Conservation (phyloP, 1,140 invertebrate genomes). For the Hormaphis cornu region DNA sequence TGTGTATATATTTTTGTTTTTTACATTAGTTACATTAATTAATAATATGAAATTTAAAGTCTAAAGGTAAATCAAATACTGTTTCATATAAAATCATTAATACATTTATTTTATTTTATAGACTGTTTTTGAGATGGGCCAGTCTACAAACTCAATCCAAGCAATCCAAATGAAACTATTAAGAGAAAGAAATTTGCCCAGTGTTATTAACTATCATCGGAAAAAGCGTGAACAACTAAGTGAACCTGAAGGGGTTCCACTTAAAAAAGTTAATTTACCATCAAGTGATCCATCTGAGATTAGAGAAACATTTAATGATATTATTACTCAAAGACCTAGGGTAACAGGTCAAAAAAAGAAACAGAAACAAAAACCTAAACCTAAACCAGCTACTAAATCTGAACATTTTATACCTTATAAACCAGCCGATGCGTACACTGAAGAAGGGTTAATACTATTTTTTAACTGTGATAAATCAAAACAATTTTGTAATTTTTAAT, state of each 20-base stretch:
- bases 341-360: slow-evolving; percentile 38
- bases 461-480: neutral
- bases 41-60: no score
- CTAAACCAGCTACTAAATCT: slow-evolving; percentile 46
- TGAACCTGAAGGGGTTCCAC: neutral
- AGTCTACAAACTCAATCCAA: slow-evolving; percentile 63
- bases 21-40: no score
- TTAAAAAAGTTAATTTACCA: slow-evolving; percentile 1
- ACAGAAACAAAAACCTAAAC: slow-evolving; percentile 34
- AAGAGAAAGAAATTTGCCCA: slow-evolving; percentile 63
- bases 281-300: slow-evolving; percentile 36
- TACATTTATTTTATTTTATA: slow-evolving; percentile 48
- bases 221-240: slow-evolving; percentile 35
- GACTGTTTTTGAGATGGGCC: slow-evolving; percentile 90
- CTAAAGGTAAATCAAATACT: neutral
- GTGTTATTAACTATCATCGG: slow-evolving; percentile 46
- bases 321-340: slow-evolving; percentile 35
- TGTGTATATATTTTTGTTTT: no score
- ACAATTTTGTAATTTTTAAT: neutral
- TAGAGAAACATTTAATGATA: slow-evolving; percentile 36
- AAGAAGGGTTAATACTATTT: slow-evolving; percentile 62
- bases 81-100: no score
- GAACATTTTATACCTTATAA: slow-evolving; percentile 81
- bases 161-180: slow-evolving; percentile 41
- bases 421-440: slow-evolving; percentile 74